phyloP scores from a whole-genome alignment of 1,140 invertebrate species.

The Chelonus insularis region DNA sequence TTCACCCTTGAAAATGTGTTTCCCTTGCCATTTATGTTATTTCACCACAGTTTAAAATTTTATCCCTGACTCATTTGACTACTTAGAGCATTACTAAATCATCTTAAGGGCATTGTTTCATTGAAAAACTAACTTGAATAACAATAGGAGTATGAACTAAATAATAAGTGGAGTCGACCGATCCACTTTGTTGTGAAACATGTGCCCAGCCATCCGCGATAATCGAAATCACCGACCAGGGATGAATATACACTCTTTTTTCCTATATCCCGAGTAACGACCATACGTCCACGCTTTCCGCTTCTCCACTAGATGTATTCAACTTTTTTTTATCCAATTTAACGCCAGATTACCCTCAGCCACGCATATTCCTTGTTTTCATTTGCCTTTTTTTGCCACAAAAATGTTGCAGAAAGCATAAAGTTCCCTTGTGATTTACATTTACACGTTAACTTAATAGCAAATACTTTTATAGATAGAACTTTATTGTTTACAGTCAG shows the following conservation, averaged over 20 bases:
- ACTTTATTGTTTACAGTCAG: not conserved
- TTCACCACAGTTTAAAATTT: no score
- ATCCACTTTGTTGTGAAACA: conserved; percentile 19
- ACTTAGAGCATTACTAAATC: no score
- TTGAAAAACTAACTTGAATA: no score
- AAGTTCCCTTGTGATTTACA: not conserved
- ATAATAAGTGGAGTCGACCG: not conserved
- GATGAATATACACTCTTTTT: conserved; percentile 19
- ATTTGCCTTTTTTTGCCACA: not conserved
- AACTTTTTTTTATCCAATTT: conserved; percentile 23
- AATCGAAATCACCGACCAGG: conserved; percentile 21
- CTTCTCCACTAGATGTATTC: conserved; percentile 1
- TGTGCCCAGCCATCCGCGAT: conserved; percentile 20
- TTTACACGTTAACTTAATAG: not conserved
- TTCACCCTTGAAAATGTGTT: no score
- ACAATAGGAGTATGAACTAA: conserved; percentile 11
- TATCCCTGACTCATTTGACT: no score
- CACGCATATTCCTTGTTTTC: conserved; percentile 11
- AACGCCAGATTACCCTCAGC: conserved; percentile 20
- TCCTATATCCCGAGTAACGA: conserved; percentile 12
- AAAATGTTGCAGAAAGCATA: not conserved
- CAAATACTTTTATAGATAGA: not conserved
- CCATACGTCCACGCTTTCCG: not conserved
- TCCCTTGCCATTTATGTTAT: no score
- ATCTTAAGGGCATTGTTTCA: no score